These are phyloP conservation scores for Cephus nigrinus DNA, from an alignment of 2,888 invertebrate species.

Conservation along the genomic window DNA sequence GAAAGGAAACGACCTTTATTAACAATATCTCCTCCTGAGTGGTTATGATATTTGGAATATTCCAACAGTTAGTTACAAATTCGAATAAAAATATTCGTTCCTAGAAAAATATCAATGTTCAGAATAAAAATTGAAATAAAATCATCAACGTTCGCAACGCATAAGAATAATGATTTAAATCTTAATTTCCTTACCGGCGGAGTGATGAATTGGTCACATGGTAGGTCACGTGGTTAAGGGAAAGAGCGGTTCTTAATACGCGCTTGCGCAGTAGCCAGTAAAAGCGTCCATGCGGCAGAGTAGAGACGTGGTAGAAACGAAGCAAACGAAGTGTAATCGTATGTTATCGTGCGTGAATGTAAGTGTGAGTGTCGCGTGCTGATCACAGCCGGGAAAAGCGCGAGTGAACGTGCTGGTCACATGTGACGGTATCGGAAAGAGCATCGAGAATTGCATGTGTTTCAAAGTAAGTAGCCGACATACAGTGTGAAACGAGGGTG, in stretches of 20 bases:
- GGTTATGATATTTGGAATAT: not conserved
- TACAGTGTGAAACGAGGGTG: slow-evolving; percentile 8
- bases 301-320: not conserved
- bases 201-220: not conserved
- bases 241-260: not conserved
- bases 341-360: not conserved
- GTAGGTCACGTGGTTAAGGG: not conserved
- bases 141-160: not conserved
- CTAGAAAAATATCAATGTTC: not conserved
- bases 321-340: not conserved
- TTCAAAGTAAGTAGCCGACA: slow-evolving; percentile 25
- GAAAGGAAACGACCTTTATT: too few species aligned
- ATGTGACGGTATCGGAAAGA: slow-evolving; percentile 27
- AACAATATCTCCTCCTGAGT: not conserved
- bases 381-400: slow-evolving; percentile 25
- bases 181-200: not conserved
- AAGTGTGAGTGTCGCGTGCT: slow-evolving; percentile 1
- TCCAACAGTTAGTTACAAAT: not conserved
- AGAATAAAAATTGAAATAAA: not conserved
- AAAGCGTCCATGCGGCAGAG: not conserved
- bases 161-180: not conserved
- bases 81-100: not conserved
- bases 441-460: not conserved
- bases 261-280: not conserved
- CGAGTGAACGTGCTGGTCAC: slow-evolving; percentile 32